Conservation (phyloP, 1,140 invertebrate genomes). For the Acromyrmex echinatior region DNA sequence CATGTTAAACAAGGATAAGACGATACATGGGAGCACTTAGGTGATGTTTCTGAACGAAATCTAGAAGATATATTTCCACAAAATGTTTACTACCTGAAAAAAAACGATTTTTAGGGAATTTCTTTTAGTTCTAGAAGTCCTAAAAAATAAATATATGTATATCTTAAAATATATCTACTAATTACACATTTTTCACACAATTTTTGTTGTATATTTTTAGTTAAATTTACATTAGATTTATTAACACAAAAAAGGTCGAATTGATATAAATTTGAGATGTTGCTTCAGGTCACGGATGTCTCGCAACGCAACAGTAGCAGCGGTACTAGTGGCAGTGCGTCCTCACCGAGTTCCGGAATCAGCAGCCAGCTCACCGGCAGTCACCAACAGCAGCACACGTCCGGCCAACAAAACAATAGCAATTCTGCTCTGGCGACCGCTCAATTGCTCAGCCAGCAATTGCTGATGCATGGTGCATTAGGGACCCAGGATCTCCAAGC, state of each 20-base stretch:
- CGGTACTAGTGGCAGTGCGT: constrained; percentile 85
- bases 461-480: constrained; percentile 87
- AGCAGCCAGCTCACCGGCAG: constrained; percentile 86
- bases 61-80: no score
- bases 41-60: no score
- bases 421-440: constrained; percentile 88
- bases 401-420: constrained; percentile 79
- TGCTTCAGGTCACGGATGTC: constrained; percentile 86
- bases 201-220: neutral
- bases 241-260: neutral
- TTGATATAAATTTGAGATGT: neutral
- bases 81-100: no score
- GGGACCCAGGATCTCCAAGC: constrained; percentile 89
- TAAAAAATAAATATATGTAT: neutral
- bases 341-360: constrained; percentile 88
- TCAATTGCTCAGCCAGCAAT: constrained; percentile 89
- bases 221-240: neutral
- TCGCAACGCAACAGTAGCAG: constrained; percentile 87
- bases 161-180: neutral
- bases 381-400: constrained; percentile 78
- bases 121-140: no score
- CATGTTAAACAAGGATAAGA: no score
- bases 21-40: no score
- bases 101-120: no score
- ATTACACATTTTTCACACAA: neutral